phyloP scores from a whole-genome alignment of 2,113 vertebrate genomes.

The Pholis gunnellus region DNA sequence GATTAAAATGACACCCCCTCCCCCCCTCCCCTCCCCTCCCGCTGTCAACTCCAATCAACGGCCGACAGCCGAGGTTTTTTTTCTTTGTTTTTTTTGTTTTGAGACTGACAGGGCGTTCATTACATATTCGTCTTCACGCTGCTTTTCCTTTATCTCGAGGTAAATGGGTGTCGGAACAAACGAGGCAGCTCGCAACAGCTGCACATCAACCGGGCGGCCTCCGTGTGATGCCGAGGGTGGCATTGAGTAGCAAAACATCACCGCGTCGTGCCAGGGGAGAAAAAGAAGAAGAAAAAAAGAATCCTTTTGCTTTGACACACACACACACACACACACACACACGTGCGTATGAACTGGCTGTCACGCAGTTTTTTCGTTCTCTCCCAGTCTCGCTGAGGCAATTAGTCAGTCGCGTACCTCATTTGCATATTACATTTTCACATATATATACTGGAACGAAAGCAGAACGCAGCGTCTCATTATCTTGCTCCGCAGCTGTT shows the following conservation, averaged over 20 bases:
- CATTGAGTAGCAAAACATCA: constrained; percentile 67
- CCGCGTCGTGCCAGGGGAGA: constrained; percentile 30
- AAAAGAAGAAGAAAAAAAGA: neutral
- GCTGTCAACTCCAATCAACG: constrained; percentile 70
- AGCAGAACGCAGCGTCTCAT: constrained; percentile 53
- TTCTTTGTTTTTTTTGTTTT: constrained; percentile 40
- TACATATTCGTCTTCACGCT: constrained; percentile 76
- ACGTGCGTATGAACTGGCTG: constrained; percentile 36
- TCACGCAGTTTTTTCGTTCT: constrained; percentile 50
- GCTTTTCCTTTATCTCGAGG: constrained; percentile 73
- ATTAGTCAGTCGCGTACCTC: constrained; percentile 71
- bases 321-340: constrained; percentile 25
- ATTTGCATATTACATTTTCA: constrained; percentile 76
- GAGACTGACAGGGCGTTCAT: constrained; percentile 74
- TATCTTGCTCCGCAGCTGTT: constrained; percentile 72
- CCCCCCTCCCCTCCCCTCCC: neutral
- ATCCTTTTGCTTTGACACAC: constrained; percentile 53
- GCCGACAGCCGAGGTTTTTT: constrained; percentile 9
- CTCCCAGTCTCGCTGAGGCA: constrained; percentile 53
- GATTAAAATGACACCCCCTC: constrained; percentile 30
- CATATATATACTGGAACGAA: constrained; percentile 47
- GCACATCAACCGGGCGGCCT: constrained; percentile 70
- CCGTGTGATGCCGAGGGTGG: constrained; percentile 65
- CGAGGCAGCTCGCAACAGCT: constrained; percentile 75
- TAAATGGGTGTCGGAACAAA: constrained; percentile 80